Percentiles rank a stretch among this genome's conserved stretches.
Evolutionary conservation across 92 coral and sea anemone species (phyloP).

Genomic region (Phenganax marumi): DNA sequence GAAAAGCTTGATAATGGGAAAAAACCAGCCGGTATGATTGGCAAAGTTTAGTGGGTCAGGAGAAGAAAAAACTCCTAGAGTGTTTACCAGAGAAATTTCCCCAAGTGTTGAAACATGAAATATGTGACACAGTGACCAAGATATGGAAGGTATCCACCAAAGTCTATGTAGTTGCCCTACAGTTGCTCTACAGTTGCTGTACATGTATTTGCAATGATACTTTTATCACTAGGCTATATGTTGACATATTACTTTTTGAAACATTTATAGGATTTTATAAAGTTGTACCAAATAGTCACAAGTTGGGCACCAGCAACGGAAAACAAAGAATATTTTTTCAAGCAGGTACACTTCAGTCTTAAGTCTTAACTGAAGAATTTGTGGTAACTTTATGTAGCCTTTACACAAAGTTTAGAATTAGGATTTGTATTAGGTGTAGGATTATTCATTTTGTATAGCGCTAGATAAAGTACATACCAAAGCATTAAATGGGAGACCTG

Average conservation of each 20-base stretch:
- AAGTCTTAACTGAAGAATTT: neutral
- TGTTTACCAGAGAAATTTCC: conserved; percentile 19
- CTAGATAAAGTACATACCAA: neutral
- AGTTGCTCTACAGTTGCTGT: too few species aligned
- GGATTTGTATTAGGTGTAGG: neutral
- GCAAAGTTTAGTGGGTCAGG: conserved; percentile 17
- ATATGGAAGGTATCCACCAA: neutral
- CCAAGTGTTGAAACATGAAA: neutral
- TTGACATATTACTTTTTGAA: neutral
- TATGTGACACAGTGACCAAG: neutral
- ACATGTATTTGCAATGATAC: too few species aligned
- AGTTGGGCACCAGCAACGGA: conserved; percentile 9
- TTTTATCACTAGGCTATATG: neutral
- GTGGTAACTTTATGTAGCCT: too few species aligned
- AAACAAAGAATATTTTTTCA: conserved; percentile 6
- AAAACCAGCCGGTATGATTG: conserved; percentile 36
- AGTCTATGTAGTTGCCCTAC: too few species aligned
- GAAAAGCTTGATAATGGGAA: conserved; percentile 14
- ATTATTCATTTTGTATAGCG: too few species aligned
- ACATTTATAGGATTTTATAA: conserved; percentile 4
- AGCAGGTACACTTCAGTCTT: neutral
- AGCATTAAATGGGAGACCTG: too few species aligned
- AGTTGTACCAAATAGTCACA: conserved; percentile 10
- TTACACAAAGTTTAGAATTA: too few species aligned
- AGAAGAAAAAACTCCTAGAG: conserved; percentile 23